phyloP scores from a whole-genome alignment of 2,113 vertebrate species.

The Muntiacus reevesi region DNA sequence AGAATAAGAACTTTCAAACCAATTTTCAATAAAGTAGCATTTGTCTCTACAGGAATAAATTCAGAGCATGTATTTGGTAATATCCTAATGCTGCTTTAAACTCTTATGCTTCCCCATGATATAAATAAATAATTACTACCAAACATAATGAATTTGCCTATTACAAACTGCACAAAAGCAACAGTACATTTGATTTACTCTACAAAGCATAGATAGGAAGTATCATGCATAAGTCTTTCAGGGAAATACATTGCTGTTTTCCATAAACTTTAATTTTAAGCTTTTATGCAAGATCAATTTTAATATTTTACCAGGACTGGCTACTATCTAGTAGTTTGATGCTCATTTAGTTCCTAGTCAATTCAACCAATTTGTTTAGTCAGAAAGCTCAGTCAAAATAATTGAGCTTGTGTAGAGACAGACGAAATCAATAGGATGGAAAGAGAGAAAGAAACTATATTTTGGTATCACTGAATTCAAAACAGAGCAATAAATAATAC shows the following conservation, averaged over 20 bases:
- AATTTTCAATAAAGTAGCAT: not conserved
- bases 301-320: not conserved
- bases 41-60: not conserved
- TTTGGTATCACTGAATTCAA: conserved; percentile 15
- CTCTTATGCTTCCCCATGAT: not conserved
- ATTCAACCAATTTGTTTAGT: not conserved
- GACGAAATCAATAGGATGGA: not conserved
- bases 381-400: not conserved
- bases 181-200: not conserved
- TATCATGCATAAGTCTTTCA: not conserved
- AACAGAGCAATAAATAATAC: conserved; percentile 37
- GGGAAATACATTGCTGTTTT: not conserved
- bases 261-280: not conserved
- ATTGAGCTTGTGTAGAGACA: not conserved
- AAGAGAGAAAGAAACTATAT: not conserved
- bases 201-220: not conserved
- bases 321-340: not conserved
- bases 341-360: not conserved
- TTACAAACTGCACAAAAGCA: not conserved
- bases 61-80: not conserved
- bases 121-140: not conserved
- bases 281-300: not conserved
- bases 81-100: not conserved
- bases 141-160: not conserved
- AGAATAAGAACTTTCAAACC: not conserved